Percentiles rank a stretch among this genome's conserved stretches.
These are phyloP conservation scores for Gnathonemus echidnorhynchus DNA, from an alignment of 2,113 vertebrate species.

Conservation along the genomic window DNA sequence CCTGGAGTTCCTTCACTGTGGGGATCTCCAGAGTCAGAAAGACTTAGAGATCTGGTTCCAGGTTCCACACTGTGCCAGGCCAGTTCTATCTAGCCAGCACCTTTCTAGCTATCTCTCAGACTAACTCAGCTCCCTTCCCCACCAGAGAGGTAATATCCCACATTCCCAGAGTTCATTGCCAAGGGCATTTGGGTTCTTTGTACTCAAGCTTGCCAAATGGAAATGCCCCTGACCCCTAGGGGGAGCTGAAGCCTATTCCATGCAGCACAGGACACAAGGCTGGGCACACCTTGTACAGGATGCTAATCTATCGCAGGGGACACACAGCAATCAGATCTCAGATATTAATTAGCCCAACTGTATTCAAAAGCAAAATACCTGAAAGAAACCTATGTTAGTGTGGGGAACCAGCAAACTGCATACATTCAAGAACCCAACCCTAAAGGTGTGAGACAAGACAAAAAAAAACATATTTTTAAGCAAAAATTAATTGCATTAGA, in stretches of 20 bases:
- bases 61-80: background rate
- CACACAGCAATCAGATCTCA: background rate
- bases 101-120: background rate
- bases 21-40: background rate
- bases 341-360: background rate
- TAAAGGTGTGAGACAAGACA: background rate
- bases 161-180: background rate
- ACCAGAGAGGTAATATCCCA: background rate
- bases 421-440: background rate
- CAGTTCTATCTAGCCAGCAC: background rate
- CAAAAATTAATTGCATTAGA: background rate
- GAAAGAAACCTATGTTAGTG: background rate
- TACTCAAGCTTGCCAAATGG: background rate
- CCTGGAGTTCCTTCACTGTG: background rate
- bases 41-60: background rate
- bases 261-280: background rate
- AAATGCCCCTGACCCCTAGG: background rate
- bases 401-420: background rate
- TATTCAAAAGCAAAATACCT: background rate
- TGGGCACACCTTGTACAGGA: background rate
- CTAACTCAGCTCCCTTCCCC: background rate
- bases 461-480: background rate
- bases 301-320: background rate
- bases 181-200: background rate
- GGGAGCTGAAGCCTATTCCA: background rate